Base-by-base conservation (phyloP, 2,888 invertebrate species). In the Mimachlamys varia region DNA sequence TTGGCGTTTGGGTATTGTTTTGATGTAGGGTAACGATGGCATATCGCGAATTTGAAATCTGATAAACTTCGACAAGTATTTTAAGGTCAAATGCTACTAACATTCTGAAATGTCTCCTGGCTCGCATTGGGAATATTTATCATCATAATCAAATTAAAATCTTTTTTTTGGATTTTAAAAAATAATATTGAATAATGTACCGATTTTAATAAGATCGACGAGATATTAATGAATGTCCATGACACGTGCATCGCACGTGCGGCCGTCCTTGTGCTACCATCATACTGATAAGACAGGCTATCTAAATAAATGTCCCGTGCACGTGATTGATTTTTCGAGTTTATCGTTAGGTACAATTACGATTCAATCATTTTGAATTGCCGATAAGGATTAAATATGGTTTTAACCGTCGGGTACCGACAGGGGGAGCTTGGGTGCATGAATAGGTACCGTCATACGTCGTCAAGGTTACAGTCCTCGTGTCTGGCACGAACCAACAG, bases 181-280 rank as follows among this genome's bases (percentile, higher is more conserved):
- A 58, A n/a, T 22, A 58, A 44, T 7, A 12, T 33, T 12, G 22
- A 76, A 33, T 76, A 5, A 76, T 76, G 27, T 76, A 76, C 33
- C 4, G 76, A 76, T 76, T 76, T 27, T 76, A 27, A 76, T 33
- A 15, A 76, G 76, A 76, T 76, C 12, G 33, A 76, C 13, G 76
- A 7, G 27, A 76, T 33, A 27, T 33, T 76, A 76, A 76, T 76
- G 76, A 76, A 76, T 33, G 76, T 27, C 27, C 76, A 33, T 27
- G 76, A 33, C 76, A 76, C 76, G 76, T 76, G 76, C 76, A 76
- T 76, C 33, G 33, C 76, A 76, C 76, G 76, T 76, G 76, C 33
- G 27, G 19, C 76, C 33, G 76, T 76, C 76, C 33, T 10, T 76
- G 76, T 27, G 76, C 76, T 76, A 33, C 76, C 76, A 76, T 13